Evolutionary conservation across 1,140 invertebrate genomes (phyloP).

Genomic region (Lepidurus arcticus): DNA sequence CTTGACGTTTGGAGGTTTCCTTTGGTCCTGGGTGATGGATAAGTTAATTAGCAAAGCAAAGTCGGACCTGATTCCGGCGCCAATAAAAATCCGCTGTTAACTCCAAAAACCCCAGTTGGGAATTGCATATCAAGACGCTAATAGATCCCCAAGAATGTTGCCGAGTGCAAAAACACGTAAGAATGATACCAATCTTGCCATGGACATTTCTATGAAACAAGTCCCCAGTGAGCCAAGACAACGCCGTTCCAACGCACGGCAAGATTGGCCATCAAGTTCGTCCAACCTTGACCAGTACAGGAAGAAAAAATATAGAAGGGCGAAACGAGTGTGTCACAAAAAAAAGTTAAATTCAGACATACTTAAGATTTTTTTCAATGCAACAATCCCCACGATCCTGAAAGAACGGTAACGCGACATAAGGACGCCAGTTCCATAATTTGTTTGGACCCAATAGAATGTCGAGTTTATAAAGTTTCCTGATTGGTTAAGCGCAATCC

Average conservation of each 20-base stretch:
- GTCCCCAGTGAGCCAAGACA: neutral
- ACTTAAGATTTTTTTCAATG: too few relatives aligned
- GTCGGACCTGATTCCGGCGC: constrained; percentile 12
- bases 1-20: neutral
- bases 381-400: too few relatives aligned
- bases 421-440: too few relatives aligned
- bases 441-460: too few relatives aligned
- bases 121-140: neutral
- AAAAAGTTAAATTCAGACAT: too few relatives aligned
- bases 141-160: neutral
- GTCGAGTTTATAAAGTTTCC: too few relatives aligned
- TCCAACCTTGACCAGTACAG: neutral
- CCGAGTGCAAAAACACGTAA: neutral
- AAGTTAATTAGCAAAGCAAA: constrained; percentile 15
- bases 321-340: neutral
- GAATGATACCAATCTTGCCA: neutral
- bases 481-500: too few relatives aligned
- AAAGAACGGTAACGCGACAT: too few relatives aligned
- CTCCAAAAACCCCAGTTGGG: constrained; percentile 5
- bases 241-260: neutral
- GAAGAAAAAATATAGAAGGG: neutral
- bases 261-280: constrained; percentile 19
- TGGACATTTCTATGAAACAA: constrained; percentile 19
- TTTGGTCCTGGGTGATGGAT: constrained; percentile 9
- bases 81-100: constrained; percentile 17